Percentiles rank a stretch among this genome's conserved stretches.
phyloP scores from a whole-genome alignment of 2,113 vertebrate genomes.

The Pristiophorus japonicus region DNA sequence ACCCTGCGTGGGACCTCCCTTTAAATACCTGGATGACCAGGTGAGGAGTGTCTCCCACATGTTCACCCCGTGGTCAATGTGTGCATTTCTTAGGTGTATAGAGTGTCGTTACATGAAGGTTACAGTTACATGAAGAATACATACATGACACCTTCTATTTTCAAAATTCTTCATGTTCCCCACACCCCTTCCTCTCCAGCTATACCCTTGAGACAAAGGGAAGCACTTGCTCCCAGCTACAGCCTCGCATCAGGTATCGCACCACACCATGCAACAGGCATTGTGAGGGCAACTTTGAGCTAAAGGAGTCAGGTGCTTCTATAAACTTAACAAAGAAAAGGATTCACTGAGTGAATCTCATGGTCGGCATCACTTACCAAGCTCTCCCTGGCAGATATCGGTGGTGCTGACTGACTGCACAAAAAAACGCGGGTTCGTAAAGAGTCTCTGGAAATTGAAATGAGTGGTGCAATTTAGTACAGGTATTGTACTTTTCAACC shows the following conservation, averaged over 20 bases:
- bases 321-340: neutral
- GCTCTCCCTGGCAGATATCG: conserved; percentile 69
- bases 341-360: neutral
- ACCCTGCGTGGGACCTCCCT: too few relatives aligned
- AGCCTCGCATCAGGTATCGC: neutral
- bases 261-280: rapidly evolving
- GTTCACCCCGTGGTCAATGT: too few relatives aligned
- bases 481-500: neutral
- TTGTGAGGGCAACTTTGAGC: too few relatives aligned
- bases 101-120: too few relatives aligned
- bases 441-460: conserved; percentile 54
- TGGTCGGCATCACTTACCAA: conserved; percentile 49
- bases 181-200: neutral
- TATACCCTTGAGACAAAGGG: neutral
- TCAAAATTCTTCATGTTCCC: neutral
- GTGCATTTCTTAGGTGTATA: too few relatives aligned
- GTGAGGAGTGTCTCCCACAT: too few relatives aligned
- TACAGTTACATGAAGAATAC: too few relatives aligned
- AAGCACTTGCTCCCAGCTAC: neutral
- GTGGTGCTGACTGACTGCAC: conserved; percentile 59
- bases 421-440: conserved; percentile 56
- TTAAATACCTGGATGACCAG: too few relatives aligned
- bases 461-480: too few relatives aligned
- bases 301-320: neutral
- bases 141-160: neutral